These are phyloP conservation scores for Himantopus leucocephalus DNA, from an alignment of 2,113 vertebrate species.

Conservation along the genomic window DNA sequence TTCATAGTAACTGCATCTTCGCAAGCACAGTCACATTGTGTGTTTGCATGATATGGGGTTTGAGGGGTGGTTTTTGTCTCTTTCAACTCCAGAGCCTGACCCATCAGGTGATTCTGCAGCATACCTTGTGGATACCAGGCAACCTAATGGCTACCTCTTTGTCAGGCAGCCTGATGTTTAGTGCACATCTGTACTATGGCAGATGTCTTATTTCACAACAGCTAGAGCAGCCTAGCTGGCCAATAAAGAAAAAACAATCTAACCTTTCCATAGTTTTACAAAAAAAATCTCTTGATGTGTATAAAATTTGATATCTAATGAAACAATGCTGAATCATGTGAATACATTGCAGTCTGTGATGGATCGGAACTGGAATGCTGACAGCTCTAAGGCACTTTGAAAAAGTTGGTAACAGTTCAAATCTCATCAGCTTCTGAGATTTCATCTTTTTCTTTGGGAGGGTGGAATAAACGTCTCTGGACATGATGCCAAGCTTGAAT, in stretches of 20 bases:
- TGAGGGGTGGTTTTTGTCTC: rapidly evolving
- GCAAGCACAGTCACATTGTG: not conserved
- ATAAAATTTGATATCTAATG: not conserved
- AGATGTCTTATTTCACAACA: not conserved
- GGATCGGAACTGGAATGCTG: not conserved
- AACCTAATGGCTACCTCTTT: not conserved
- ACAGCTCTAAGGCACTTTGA: constrained; percentile 21
- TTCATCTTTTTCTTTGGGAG: constrained; percentile 33
- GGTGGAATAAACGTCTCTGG: constrained; percentile 30
- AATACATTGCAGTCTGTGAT: not conserved
- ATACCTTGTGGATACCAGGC: not conserved
- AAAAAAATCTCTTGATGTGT: not conserved
- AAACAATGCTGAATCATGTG: constrained; percentile 55
- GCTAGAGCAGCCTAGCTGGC: not conserved
- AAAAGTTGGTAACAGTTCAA: constrained; percentile 21
- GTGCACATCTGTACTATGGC: rapidly evolving
- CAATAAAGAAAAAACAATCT: not conserved
- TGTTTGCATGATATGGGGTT: not conserved
- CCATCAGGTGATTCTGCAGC: not conserved
- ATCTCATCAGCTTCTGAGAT: constrained; percentile 43
- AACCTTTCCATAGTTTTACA: not conserved
- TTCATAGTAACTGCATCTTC: not conserved
- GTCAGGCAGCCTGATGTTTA: not conserved
- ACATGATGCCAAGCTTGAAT: not conserved
- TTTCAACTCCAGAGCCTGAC: not conserved